Evolutionary conservation across 2,888 invertebrate genomes (phyloP), one percentile per base, ranked within the genome.

Genomic region (Danaus chrysippus): DNA sequence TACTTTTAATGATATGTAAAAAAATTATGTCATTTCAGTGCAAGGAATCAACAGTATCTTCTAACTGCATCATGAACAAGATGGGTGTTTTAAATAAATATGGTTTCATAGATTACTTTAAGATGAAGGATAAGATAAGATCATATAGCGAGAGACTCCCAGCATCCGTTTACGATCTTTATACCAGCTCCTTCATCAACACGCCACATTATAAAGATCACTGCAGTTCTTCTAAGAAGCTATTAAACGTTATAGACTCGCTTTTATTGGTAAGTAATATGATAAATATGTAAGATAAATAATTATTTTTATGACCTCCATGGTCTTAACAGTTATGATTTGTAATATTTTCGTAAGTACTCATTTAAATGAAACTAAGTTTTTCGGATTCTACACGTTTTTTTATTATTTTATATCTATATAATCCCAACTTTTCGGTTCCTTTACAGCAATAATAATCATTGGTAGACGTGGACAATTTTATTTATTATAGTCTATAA

Each of bases 21-120:
- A 10, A 46, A 19, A 13, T 13, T 34, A 42, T n/a, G 43, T 34
- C 3, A 54, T 70, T 70, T 42, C 76, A 91, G 91, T 91, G 91
- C 67, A 72, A 78, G 67, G 79, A 80, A 19, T 68, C 79, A 1
- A 77, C 82, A 0, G 76, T 73, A 0, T 73, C 86, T 0, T 81
- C 86, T 0, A 73, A 70, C 0, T 91, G 91, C 54, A 13, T 90
- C 0, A 63, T 91, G 62, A 67, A 67, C 1, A 85, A 85, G 66
- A 88, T 90, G 87, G 82, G 77, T 0, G 72, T 83, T 1, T 68
- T 89, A 1, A 89, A 83, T 70, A 83, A 82, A 65, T 91, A 87
- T 68, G 77, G 77, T 0, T 90, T 89, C 71, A 74, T 89, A 72
- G 87, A 89, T 55, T 83, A 88, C 66, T 89, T 89, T 73, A 80